Base-by-base conservation (phyloP, 2,888 invertebrate genomes). In the Cordylochernes scorpioides region DNA sequence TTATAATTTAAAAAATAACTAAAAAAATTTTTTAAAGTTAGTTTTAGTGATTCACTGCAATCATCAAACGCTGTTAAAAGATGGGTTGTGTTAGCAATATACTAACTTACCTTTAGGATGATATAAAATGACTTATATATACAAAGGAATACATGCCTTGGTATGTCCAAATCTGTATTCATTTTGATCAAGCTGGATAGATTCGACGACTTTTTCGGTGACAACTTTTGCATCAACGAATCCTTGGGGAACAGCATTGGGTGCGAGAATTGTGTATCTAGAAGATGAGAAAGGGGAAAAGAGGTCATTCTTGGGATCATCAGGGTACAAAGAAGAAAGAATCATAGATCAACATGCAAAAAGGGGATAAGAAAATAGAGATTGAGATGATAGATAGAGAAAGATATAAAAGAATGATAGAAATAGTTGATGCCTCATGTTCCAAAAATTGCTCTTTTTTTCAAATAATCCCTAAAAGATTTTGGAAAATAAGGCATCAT, bases 251-350 rank as follows among this genome's bases (percentile, higher is more conserved):
- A 60, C 52, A 37, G 55, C 69, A 54, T 78, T 84, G 47, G 94
- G 91, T 41, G 91, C 88, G 67, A 97, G 70, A 65, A 97, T 88
- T 70, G 88, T 84, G 68, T 97, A 94, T 66, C 82, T 82, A 67
- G 22, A 19, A 12, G 22, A 22, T 6, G 22, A 22, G 14, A 22
- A 22, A 2, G 14, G 14, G 12, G 14, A 22, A 19, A 22, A 13
- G 14, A 15, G 15, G n/a, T 7, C 4, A 8, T 10, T n/a, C n/a
- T 12, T n/a, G 10, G 13, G 14, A 22, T 22, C 6, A 22, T 22
- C 22, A 22, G n/a, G 19, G n/a, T n/a, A n/a, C n/a, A n/a, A 19
- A 19, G 19, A 19, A 19, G n/a, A 22, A 22, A 22, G 14, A 22
- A 22, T 5, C 12, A 5, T 5, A 12, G 22, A 5, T 22, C 5